Percentiles rank a stretch among this genome's conserved stretches.
These are phyloP conservation scores for Hippolais icterina DNA, from an alignment of 2,113 vertebrate species.

Conservation along the genomic window DNA sequence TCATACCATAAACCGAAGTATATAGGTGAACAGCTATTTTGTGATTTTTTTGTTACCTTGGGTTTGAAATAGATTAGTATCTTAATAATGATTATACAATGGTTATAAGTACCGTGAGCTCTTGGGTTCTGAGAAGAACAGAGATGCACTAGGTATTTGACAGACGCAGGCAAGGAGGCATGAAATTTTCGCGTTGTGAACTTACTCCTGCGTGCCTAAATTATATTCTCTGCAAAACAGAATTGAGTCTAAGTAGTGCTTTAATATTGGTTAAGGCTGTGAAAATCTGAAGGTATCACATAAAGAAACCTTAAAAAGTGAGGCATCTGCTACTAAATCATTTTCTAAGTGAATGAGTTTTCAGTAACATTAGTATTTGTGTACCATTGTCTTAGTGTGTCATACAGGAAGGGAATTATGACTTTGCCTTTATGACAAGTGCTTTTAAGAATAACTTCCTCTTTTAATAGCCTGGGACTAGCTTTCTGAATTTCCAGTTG, in stretches of 20 bases:
- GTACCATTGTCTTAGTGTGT: not conserved
- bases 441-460: not conserved
- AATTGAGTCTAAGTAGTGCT: not conserved
- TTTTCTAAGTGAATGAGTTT: not conserved
- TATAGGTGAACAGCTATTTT: not conserved
- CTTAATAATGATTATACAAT: not conserved
- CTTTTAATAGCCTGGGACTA: slow-evolving; percentile 37
- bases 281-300: not conserved
- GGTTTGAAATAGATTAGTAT: not conserved
- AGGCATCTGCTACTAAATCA: not conserved
- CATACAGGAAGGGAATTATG: not conserved
- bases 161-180: not conserved
- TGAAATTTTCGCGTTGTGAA: not conserved
- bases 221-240: not conserved
- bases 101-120: not conserved
- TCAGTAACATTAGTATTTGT: not conserved
- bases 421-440: not conserved
- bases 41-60: not conserved
- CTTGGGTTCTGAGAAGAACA: not conserved
- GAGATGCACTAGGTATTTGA: not conserved
- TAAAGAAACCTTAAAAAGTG: not conserved
- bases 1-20: not conserved
- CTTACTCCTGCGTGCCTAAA: not conserved
- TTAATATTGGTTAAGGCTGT: not conserved
- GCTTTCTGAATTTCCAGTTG: slow-evolving; percentile 26